Evolutionary conservation across 2,113 vertebrate species (phyloP).

Genomic region (Sander vitreus): DNA sequence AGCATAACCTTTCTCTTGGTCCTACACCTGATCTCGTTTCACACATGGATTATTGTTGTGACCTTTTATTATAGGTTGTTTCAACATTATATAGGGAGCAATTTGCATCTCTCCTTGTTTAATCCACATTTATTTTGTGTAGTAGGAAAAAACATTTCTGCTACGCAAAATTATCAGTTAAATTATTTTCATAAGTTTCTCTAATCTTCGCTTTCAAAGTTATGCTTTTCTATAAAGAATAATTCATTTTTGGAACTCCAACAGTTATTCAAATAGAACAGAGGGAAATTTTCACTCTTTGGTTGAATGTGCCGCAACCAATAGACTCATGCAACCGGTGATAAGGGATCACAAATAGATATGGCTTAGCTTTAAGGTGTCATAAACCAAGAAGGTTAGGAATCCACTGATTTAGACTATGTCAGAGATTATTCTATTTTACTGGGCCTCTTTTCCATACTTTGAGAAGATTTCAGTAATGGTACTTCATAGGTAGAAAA

Average conservation of each 20-base stretch:
- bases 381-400: neutral
- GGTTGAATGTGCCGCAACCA: neutral
- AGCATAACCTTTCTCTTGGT: constrained; percentile 64
- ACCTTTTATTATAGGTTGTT: neutral
- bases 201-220: neutral
- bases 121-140: neutral
- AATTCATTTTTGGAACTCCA: neutral
- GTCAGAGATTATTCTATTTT: neutral
- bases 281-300: neutral
- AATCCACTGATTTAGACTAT: neutral
- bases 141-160: neutral
- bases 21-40: constrained; percentile 20
- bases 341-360: neutral
- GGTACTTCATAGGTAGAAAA: neutral
- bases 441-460: neutral
- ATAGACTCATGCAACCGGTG: too few species aligned
- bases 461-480: neutral
- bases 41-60: constrained; percentile 6
- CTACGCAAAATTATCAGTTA: neutral
- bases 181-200: neutral
- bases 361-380: neutral
- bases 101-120: neutral
- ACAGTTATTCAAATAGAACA: neutral
- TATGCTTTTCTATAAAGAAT: neutral
- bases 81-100: neutral